phyloP scores from a whole-genome alignment of 2,888 invertebrate genomes.

The Eupithecia centaureata region DNA sequence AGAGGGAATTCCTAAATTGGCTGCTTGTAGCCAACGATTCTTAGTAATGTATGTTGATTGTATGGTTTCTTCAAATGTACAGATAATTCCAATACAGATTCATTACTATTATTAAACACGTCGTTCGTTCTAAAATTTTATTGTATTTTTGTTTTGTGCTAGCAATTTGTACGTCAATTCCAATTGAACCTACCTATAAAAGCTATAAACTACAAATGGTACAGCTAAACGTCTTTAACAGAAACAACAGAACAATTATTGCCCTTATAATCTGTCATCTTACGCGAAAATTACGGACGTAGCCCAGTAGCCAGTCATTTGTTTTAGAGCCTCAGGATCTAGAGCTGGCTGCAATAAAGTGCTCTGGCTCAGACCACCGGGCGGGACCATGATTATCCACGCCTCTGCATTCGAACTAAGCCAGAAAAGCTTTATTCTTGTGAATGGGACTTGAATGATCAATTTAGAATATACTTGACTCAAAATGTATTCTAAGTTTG shows the following conservation, averaged over 20 bases:
- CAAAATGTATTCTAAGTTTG: neutral
- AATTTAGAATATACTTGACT: neutral
- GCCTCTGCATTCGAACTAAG: conserved; percentile 9
- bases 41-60: conserved; percentile 40
- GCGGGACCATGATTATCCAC: conserved; percentile 21
- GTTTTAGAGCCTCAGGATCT: conserved; percentile 41
- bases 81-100: conserved; percentile 4
- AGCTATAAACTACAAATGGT: no score
- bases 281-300: conserved; percentile 20
- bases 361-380: conserved; percentile 48
- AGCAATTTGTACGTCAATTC: neutral
- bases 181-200: neutral
- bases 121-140: neutral
- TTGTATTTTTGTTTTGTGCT: neutral
- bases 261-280: conserved; percentile 4
- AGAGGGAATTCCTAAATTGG: conserved; percentile 61
- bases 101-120: conserved; percentile 4
- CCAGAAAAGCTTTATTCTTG: neutral
- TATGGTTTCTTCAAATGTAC: conserved; percentile 15
- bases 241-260: neutral
- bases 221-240: no score
- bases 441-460: neutral
- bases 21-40: conserved; percentile 45
- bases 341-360: conserved; percentile 45
- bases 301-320: conserved; percentile 32